phyloP scores from a whole-genome alignment of 1,140 invertebrate genomes.

The Reticulitermes speratus region DNA sequence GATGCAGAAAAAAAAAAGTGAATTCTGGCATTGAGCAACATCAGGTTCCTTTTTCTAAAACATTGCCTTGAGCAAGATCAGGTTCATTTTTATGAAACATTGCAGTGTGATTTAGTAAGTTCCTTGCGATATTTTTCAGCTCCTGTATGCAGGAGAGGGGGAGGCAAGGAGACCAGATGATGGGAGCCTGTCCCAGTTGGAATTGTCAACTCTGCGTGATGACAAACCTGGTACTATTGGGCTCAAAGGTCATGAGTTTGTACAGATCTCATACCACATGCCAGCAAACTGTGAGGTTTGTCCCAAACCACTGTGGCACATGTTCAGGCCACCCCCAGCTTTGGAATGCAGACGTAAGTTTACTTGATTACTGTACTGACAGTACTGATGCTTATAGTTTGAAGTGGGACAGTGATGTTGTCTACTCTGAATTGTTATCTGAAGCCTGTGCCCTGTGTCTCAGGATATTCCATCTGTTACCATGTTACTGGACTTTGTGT shows the following conservation, averaged over 20 bases:
- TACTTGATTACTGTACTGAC: not conserved
- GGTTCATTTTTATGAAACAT: too few species aligned
- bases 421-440: too few species aligned
- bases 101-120: too few species aligned
- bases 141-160: constrained; percentile 91
- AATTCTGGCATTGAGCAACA: too few species aligned
- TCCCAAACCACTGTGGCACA: constrained; percentile 94
- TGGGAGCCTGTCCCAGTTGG: constrained; percentile 49
- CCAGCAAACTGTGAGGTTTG: constrained; percentile 97
- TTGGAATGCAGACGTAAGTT: constrained; percentile 90
- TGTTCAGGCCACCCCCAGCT: constrained; percentile 94
- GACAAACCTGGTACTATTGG: constrained; percentile 77
- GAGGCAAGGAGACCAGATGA: constrained; percentile 85
- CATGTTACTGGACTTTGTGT: too few species aligned
- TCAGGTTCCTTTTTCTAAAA: too few species aligned
- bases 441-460: too few species aligned
- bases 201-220: constrained; percentile 50
- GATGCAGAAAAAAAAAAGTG: too few species aligned
- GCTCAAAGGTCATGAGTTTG: constrained; percentile 95
- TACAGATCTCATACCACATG: constrained; percentile 96
- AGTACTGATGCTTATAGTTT: too few species aligned
- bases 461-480: too few species aligned
- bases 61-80: too few species aligned
- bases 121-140: constrained; percentile 45
- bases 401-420: too few species aligned